Conservation (phyloP, 2,888 invertebrate genomes). For the Saturnia japonica region DNA sequence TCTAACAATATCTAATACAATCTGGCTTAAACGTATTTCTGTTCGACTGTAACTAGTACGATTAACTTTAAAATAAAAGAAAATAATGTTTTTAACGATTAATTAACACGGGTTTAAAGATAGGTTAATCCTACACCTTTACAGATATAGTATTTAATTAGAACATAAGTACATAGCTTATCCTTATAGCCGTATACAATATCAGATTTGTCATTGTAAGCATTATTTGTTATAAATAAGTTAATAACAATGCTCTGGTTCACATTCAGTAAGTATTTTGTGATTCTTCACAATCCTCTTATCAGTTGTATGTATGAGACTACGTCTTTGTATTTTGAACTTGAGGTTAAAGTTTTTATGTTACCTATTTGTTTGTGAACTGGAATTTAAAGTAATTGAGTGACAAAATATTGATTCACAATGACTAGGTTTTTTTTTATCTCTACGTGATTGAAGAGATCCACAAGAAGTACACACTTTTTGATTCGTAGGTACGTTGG, state of each 20-base stretch:
- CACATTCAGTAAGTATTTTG: background rate
- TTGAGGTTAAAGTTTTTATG: slow-evolving; percentile 2
- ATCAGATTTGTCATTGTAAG: background rate
- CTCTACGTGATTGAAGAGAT: background rate
- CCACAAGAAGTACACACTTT: background rate
- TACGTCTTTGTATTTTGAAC: background rate
- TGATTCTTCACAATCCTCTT: slow-evolving; percentile 3
- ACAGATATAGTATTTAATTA: background rate
- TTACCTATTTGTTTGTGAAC: background rate
- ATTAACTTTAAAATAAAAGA: background rate
- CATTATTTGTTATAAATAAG: background rate
- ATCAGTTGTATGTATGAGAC: slow-evolving; percentile 5
- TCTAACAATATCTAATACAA: no score
- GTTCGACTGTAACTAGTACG: background rate
- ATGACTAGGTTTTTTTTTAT: background rate
- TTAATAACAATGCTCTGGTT: slow-evolving; percentile 2
- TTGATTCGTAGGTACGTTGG: no score
- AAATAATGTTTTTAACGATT: background rate
- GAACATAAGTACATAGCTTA: slow-evolving; percentile 3
- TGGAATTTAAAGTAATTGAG: background rate
- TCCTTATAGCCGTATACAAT: background rate
- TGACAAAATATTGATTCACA: background rate
- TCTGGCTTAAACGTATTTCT: background rate
- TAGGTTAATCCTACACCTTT: background rate
- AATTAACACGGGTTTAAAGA: background rate